Base-by-base conservation (phyloP, 2,797 vertebrate genomes). In the Pyrocephalus nanus region DNA sequence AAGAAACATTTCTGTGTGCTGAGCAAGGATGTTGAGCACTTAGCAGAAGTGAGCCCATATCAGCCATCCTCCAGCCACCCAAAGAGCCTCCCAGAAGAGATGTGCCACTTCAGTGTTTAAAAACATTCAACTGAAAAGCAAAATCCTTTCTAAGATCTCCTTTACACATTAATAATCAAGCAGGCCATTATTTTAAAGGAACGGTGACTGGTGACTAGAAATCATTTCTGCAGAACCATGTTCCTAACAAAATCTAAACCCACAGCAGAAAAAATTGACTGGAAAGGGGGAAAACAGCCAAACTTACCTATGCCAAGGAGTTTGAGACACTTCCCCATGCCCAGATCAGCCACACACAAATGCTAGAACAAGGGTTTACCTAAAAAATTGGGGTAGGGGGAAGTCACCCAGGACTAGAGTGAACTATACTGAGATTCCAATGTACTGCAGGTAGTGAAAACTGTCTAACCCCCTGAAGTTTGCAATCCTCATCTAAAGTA, bases 401-500 rank as follows among this genome's bases (percentile, higher is more conserved):
- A 58, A 83, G 57, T 48, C 50, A 48, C 30, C 36, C 67, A 71
- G 87, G 48, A 95, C 76, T 92, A 79, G 95, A 94, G 88, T 91
- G 54, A 9, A 48, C 69, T 92, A 26, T n/a, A 91, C 36, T 89
- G 88, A 92, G 71, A 95, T 96, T 93, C 93, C 77, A 73, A 54
- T 25, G 62, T 69, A 90, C 86, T 96, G 91, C 75, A 88, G 92
- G 85, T 83, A 92, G 91, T 77, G 82, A 88, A 92, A 76, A 90
- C 19, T 82, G 54, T 42, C 67, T 81, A 90, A 97, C 66, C 82
- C 76, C 93, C 76, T 92, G 87, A 94, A 96, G 89, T 96, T 97
- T 97, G 92, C 85, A 93, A 96, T 77, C 74, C 94, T 95, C 25
- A 13, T 92, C 93, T 93, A 80, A 97, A 96, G 92, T 93, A 95